A percentile compares a stretch with the other conserved stretches of the same genome.
phyloP scores from a whole-genome alignment of 2,797 vertebrate genomes.

The Spinus olivaceus region DNA sequence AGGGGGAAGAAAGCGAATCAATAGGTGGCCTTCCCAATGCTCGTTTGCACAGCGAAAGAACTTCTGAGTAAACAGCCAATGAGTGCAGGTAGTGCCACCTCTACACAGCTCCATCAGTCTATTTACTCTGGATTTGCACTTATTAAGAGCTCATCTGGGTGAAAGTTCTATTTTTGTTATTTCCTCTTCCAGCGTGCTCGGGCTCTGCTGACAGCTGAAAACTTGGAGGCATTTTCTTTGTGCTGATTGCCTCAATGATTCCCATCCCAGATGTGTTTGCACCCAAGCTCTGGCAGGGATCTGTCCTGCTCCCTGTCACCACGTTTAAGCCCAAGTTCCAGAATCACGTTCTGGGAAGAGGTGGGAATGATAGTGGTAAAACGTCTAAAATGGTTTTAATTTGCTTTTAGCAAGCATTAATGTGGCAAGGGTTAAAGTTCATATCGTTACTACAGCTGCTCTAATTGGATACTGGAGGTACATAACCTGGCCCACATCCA shows the following conservation, averaged over 20 bases:
- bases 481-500: neutral
- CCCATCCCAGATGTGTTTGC: neutral
- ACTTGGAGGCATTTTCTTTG: neutral
- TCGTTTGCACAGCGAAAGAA: constrained; percentile 40
- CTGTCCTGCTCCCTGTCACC: neutral
- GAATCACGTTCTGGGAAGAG: neutral
- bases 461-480: neutral
- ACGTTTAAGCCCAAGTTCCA: fast-evolving
- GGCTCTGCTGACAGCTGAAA: neutral
- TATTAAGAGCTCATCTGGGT: neutral
- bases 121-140: constrained; percentile 1
- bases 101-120: neutral
- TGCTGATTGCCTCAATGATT: neutral
- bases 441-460: neutral
- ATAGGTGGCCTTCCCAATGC: constrained; percentile 54
- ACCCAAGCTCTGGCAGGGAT: neutral
- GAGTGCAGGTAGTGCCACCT: constrained; percentile 10
- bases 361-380: neutral
- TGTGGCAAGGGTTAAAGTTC: neutral
- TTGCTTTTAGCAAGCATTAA: neutral
- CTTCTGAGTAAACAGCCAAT: constrained; percentile 51
- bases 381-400: neutral
- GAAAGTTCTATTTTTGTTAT: neutral
- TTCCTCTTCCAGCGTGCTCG: neutral
- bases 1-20: constrained; percentile 49